Base-by-base conservation (phyloP, 2,797 vertebrate genomes). In the Microctenopoma stevenorrisi region DNA sequence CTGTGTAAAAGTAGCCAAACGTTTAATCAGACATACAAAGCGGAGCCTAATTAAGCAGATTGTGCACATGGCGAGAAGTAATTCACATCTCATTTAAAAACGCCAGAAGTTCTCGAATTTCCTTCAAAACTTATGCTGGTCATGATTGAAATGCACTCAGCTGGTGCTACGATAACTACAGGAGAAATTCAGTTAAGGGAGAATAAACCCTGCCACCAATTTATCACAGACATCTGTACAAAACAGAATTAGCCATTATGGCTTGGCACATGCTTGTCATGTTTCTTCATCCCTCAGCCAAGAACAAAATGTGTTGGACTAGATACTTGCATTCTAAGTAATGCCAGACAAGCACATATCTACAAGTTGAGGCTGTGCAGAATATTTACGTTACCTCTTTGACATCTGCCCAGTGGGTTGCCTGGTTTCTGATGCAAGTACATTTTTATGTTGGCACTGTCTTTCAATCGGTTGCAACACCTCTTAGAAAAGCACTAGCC, bases 301-400 rank as follows among this genome's bases (percentile, higher is more conserved):
- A 71, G 64, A 68, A 65, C 26, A 70, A 65, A 77, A 68, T 70
- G 40, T 71, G 53, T 74, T 44, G n/a, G 53, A 80, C 68, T 76
- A 64, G 66, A 82, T 46, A 74, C 56, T 65, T 52, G 15, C 55
- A 53, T 42, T 56, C 42, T 30, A 60, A 50, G 46, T 66, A 54
- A 69, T 18, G 43, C 58, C 43, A 74, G 44, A 69, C 30, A 11
- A 57, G 52, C 37, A 59, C 58, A 71, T 61, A 59, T 55, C 59
- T 70, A 42, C 11, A 44, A 68, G 40, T 51, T 70, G n/a, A 76
- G 48, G 48, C 16, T 60, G 50, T 40, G 18, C 30, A 53, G 58
- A 72, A 74, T 66, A 72, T 78, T 70, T 61, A 66, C 48, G 44
- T 78, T 68, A 56, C 49, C 68, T 18, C 9, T 68, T 33, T 74